Conservation (phyloP, 1,140 invertebrate species). For the Zeugodacus cucurbitae region DNA sequence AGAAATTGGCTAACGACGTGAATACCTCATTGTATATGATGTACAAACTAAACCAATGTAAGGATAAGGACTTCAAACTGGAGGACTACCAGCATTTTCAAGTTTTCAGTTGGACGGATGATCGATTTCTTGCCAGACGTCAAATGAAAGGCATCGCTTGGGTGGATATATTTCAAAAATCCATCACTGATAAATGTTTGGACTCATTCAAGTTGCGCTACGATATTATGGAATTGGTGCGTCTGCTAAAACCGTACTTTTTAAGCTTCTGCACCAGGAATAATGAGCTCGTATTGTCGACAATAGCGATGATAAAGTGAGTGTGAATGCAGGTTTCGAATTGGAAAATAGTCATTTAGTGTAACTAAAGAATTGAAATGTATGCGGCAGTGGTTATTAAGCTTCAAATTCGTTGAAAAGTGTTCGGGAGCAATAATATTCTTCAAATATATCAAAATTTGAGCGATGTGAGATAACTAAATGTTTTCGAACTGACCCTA, state of each 20-base stretch:
- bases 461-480: too few species aligned
- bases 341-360: too few species aligned
- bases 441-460: too few species aligned
- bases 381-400: too few species aligned
- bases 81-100: background rate
- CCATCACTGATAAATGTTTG: background rate
- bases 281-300: background rate
- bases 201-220: background rate
- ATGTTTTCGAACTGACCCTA: too few species aligned
- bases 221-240: constrained; percentile 8
- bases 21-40: background rate
- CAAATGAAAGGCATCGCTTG: constrained; percentile 1
- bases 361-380: too few species aligned
- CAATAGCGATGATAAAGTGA: background rate
- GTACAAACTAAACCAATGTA: background rate
- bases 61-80: background rate
- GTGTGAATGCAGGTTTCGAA: background rate
- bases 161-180: background rate
- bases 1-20: constrained; percentile 7
- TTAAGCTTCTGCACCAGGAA: background rate
- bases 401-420: too few species aligned
- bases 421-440: too few species aligned
- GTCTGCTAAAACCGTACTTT: background rate
- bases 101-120: background rate
- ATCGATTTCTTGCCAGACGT: background rate